Percentiles rank a stretch among this genome's conserved stretches.
phyloP scores from a whole-genome alignment of 2,888 invertebrate species.

The Epirrhoe tristata region DNA sequence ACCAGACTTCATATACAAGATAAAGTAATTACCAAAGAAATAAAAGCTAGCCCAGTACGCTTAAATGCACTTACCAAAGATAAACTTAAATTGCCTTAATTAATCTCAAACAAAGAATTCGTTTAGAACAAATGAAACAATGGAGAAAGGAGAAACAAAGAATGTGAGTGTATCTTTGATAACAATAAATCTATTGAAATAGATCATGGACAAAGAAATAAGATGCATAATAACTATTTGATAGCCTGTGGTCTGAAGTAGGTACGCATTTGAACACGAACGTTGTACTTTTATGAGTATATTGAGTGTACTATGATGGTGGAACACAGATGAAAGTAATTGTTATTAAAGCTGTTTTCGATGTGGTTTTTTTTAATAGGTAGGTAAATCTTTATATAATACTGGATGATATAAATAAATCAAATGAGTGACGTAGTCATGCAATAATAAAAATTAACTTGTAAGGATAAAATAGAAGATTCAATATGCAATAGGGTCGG shows the following conservation, averaged over 20 bases:
- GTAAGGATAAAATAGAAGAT: conserved; percentile 22
- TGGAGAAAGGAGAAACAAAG: conserved; percentile 44
- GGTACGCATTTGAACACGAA: conserved; percentile 32
- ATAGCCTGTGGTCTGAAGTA: conserved; percentile 14
- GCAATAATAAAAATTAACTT: conserved; percentile 13
- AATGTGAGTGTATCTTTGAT: conserved; percentile 39
- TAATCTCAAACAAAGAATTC: conserved; percentile 43
- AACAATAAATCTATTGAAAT: conserved; percentile 41
- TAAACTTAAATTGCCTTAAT: conserved; percentile 37
- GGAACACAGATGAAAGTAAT: conserved; percentile 10
- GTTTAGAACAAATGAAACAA: conserved; percentile 39
- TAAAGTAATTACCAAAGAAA: conserved; percentile 11
- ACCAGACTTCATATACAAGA: background rate
- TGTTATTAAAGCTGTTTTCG: background rate
- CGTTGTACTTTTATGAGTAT: conserved; percentile 9
- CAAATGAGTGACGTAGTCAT: conserved; percentile 6
- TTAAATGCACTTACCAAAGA: conserved; percentile 27
- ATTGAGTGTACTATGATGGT: conserved; percentile 19
- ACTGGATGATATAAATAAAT: background rate
- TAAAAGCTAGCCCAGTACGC: conserved; percentile 21
- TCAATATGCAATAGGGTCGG: conserved; percentile 57
- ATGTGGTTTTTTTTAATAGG: background rate
- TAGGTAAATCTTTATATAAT: background rate
- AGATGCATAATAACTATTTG: conserved; percentile 21
- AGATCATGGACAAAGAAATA: conserved; percentile 37